phyloP scores from a whole-genome alignment of 1,140 invertebrate species.

The Contarinia nasturtii region DNA sequence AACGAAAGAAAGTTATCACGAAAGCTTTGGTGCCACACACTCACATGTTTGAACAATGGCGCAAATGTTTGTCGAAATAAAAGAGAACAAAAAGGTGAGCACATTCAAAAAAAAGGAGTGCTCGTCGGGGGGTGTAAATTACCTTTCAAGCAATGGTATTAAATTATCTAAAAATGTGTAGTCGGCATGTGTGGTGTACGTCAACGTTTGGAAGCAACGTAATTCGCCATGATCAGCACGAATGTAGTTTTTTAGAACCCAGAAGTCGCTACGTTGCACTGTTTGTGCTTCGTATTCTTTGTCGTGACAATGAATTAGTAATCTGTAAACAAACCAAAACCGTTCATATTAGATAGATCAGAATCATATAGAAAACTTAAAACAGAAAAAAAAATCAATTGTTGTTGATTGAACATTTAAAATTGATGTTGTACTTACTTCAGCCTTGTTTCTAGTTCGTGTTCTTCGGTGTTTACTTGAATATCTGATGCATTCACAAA shows the following conservation, averaged over 20 bases:
- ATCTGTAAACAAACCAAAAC: slow-evolving; percentile 9
- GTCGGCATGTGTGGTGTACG: slow-evolving; percentile 82
- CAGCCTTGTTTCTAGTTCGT: slow-evolving; percentile 3
- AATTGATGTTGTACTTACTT: background rate
- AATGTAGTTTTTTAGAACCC: slow-evolving; percentile 79
- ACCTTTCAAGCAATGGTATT: slow-evolving; percentile 54
- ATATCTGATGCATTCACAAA: background rate
- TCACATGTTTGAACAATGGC: too few relatives aligned
- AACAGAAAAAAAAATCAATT: background rate
- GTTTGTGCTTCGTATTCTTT: slow-evolving; percentile 37
- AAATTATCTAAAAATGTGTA: slow-evolving; percentile 82
- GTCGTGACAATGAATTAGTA: slow-evolving; percentile 39
- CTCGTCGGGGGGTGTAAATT: too few relatives aligned
- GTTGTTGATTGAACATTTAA: background rate
- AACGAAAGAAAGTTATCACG: too few relatives aligned
- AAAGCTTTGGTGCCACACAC: too few relatives aligned
- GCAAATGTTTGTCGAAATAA: too few relatives aligned
- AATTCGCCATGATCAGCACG: slow-evolving; percentile 33
- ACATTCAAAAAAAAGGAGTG: too few relatives aligned
- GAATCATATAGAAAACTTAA: background rate
- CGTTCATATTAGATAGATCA: background rate
- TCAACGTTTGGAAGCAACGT: slow-evolving; percentile 65
- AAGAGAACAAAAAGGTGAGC: too few relatives aligned
- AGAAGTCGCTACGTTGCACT: slow-evolving; percentile 66
- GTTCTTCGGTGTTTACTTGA: background rate